phyloP scores from a whole-genome alignment of 2,113 vertebrate genomes.

The Eptesicus fuscus region DNA sequence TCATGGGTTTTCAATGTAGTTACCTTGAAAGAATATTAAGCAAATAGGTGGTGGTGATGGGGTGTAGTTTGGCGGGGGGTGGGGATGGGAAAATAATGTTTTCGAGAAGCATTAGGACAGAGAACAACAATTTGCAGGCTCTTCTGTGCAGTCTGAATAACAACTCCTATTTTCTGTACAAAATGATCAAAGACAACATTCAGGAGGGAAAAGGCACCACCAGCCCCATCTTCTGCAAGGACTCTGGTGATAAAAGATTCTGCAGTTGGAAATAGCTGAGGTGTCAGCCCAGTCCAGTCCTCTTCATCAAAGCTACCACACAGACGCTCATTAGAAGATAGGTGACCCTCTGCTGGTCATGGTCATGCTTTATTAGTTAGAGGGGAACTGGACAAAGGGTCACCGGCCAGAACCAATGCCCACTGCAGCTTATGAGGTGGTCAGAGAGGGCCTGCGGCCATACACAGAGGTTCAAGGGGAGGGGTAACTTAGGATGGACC shows the following conservation, averaged over 20 bases:
- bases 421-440: neutral
- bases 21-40: conserved; percentile 53
- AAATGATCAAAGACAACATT: conserved; percentile 75
- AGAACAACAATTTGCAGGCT: conserved; percentile 55
- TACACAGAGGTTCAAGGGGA: neutral
- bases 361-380: neutral
- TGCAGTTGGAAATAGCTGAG: conserved; percentile 24
- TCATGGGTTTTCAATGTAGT: conserved; percentile 55
- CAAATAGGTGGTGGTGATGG: conserved; percentile 36
- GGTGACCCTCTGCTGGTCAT: neutral
- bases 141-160: conserved; percentile 37
- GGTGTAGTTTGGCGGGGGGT: neutral
- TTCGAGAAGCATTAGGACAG: conserved; percentile 56
- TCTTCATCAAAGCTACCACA: conserved; percentile 50
- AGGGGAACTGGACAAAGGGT: neutral
- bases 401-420: neutral
- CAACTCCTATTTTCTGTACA: conserved; percentile 62
- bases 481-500: neutral
- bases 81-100: neutral
- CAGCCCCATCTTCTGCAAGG: conserved; percentile 42
- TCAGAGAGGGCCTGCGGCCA: neutral
- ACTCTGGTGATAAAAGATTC: conserved; percentile 57
- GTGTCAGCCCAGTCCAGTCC: neutral
- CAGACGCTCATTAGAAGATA: neutral
- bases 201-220: conserved; percentile 39